phyloP scores from a whole-genome alignment of 2,113 vertebrate genomes.

The Percopsis transmontana region DNA sequence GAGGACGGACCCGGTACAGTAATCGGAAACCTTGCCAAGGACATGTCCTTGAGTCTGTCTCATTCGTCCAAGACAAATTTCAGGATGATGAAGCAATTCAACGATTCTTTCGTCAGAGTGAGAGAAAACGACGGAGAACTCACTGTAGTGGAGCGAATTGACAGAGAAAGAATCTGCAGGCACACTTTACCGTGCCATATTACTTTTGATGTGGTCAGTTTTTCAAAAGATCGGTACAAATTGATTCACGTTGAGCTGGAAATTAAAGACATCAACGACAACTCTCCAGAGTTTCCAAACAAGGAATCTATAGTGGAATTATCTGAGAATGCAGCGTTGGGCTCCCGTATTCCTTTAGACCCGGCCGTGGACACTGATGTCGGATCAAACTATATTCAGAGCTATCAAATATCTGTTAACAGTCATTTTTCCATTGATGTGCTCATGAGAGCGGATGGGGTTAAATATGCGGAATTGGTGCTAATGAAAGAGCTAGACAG shows the following conservation, averaged over 20 bases:
- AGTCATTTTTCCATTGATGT: constrained; percentile 92
- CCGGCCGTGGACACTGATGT: constrained; percentile 89
- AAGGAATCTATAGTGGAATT: constrained; percentile 85
- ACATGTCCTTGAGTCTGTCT: constrained; percentile 85
- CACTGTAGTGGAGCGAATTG: constrained; percentile 87
- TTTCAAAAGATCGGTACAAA: constrained; percentile 89
- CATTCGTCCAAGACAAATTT: constrained; percentile 85
- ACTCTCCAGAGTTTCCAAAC: constrained; percentile 88
- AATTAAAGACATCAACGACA: constrained; percentile 93
- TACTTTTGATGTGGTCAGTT: constrained; percentile 93
- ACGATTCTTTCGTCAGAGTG: constrained; percentile 88
- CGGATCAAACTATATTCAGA: constrained; percentile 91
- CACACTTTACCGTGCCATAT: constrained; percentile 85
- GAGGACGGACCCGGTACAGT: constrained; percentile 89
- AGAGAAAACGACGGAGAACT: constrained; percentile 92
- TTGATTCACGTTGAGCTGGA: constrained; percentile 95
- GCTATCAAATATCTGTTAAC: constrained; percentile 90
- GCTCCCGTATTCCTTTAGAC: constrained; percentile 87
- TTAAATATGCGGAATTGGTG: constrained; percentile 92
- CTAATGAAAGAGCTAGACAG: constrained; percentile 92
- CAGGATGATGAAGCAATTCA: constrained; percentile 94
- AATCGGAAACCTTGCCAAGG: constrained; percentile 92
- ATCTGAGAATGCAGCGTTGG: constrained; percentile 86
- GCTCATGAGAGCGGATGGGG: constrained; percentile 89
- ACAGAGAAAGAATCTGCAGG: constrained; percentile 89